phyloP scores from a whole-genome alignment of 2,888 invertebrate species.

The Andrena praecox region DNA sequence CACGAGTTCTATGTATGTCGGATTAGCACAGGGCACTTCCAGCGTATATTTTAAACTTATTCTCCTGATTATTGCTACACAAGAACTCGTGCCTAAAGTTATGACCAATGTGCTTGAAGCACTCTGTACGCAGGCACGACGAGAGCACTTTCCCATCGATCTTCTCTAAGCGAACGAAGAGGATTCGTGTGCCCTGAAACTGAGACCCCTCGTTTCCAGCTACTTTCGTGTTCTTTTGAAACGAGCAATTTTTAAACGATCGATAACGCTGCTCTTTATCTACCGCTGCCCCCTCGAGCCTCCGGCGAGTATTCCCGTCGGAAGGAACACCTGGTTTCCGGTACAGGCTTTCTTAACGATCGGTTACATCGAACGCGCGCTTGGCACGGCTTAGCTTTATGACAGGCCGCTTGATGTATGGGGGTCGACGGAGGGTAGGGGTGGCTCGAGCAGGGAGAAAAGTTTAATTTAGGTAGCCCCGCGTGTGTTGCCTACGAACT shows the following conservation, averaged over 20 bases:
- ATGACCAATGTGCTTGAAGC: neutral
- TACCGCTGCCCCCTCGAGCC: constrained; percentile 15
- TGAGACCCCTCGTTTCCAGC: neutral
- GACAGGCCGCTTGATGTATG: constrained; percentile 74
- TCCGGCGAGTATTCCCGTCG: constrained; percentile 42
- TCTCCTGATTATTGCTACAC: no score
- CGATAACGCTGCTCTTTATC: constrained; percentile 49
- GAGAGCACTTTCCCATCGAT: neutral
- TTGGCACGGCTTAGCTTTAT: constrained; percentile 69
- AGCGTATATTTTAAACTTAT: no score
- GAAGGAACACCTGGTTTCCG: constrained; percentile 66
- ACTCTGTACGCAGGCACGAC: neutral
- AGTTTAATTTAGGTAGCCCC: constrained; percentile 77
- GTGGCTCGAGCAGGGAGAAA: constrained; percentile 57
- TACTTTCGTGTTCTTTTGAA: constrained; percentile 19
- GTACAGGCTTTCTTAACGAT: constrained; percentile 62
- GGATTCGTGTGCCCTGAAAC: neutral
- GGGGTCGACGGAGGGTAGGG: constrained; percentile 39
- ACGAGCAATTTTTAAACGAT: constrained; percentile 49
- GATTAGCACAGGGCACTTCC: no score
- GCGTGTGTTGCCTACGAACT: constrained; percentile 60
- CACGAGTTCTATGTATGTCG: no score
- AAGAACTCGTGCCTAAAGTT: no score
- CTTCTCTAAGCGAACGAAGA: no score
- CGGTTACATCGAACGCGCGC: constrained; percentile 63